phyloP scores from a whole-genome alignment of 2,888 invertebrate species.

The Sesamia inferens region DNA sequence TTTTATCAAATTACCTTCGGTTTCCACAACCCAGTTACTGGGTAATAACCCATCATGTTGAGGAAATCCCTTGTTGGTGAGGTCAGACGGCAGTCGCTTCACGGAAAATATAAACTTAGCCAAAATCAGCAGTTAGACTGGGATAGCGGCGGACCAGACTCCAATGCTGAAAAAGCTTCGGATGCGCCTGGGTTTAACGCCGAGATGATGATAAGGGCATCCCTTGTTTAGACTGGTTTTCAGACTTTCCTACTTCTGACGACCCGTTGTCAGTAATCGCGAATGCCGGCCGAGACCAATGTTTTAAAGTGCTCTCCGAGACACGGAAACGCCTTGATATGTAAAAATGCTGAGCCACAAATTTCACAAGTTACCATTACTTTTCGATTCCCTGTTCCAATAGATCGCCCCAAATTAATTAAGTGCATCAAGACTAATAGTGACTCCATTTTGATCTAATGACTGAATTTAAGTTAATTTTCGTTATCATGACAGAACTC shows the following conservation, averaged over 20 bases:
- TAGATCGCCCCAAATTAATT: constrained; percentile 40
- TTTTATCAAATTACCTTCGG: neutral
- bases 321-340: neutral
- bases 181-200: too few species aligned
- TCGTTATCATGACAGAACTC: constrained; percentile 71
- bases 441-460: constrained; percentile 61
- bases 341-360: neutral
- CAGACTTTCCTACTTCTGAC: neutral
- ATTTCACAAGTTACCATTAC: neutral
- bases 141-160: too few species aligned
- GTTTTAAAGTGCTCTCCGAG: neutral
- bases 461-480: constrained; percentile 68
- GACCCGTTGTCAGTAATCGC: neutral
- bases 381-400: constrained; percentile 14
- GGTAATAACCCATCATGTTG: too few species aligned
- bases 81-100: too few species aligned
- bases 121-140: too few species aligned
- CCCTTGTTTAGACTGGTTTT: neutral
- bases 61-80: too few species aligned
- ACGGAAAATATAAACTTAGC: too few species aligned
- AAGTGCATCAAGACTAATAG: constrained; percentile 50
- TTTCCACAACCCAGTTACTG: neutral
- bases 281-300: neutral
- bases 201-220: too few species aligned
- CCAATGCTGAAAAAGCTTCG: too few species aligned